phyloP scores from a whole-genome alignment of 53 echinoderm and acorn worm genomes.

The Holothuria scabra region DNA sequence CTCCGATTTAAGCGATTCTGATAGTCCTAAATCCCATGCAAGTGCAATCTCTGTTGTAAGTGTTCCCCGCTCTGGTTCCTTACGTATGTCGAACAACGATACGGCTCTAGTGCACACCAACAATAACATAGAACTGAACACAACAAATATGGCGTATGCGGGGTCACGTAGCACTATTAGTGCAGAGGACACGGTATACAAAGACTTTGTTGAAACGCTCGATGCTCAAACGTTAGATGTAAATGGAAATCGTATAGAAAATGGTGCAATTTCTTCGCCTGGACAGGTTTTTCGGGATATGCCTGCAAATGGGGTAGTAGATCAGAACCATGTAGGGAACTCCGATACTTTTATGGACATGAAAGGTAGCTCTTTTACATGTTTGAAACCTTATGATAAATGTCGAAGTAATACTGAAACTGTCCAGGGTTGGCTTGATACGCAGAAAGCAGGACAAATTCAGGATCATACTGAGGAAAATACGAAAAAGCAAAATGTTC shows the following conservation, averaged over 20 bases:
- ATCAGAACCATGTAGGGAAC: too few species aligned
- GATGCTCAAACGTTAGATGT: neutral
- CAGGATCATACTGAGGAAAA: too few species aligned
- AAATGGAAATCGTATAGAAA: constrained; percentile 9
- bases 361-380: neutral
- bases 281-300: neutral
- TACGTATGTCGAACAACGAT: constrained; percentile 32
- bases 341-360: neutral
- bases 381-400: neutral
- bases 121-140: neutral
- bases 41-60: neutral
- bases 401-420: constrained; percentile 1
- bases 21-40: constrained; percentile 6
- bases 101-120: neutral
- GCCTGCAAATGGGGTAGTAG: neutral
- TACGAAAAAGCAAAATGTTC: too few species aligned
- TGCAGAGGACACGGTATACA: neutral
- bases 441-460: too few species aligned
- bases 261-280: neutral
- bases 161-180: neutral
- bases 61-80: constrained; percentile 18
- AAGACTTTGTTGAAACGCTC: neutral
- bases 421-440: constrained; percentile 34
- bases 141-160: neutral
- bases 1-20: constrained; percentile 16